Base-by-base conservation (phyloP, 2,888 invertebrate species). In the Leucozona laternaria region DNA sequence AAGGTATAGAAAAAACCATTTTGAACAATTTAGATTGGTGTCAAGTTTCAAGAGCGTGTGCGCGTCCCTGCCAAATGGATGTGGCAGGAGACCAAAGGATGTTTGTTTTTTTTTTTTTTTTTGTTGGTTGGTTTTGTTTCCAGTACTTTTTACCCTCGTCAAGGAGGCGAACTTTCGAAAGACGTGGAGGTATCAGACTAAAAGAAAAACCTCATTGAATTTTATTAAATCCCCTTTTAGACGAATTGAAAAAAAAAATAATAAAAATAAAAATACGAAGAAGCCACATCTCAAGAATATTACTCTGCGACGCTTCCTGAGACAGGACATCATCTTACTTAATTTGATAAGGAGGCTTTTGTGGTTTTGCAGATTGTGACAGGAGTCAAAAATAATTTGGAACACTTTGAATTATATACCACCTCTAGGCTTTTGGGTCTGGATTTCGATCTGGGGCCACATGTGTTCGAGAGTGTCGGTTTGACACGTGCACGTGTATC, bases 401-500 rank as follows among this genome's bases (percentile, higher is more conserved):
- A 83, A 72, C 48, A 87, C 45, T 78, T 83, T 78, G 70, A 53
- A 75, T 71, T 71, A 72, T 66, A 34, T 31, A n/a, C n/a, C n/a
- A n/a, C n/a, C n/a, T n/a, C n/a, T n/a, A 15, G 48, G 4, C 15
- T 66, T 62, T 62, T 48, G 66, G 31, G 0, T 34, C 20, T 66
- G 45, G 17, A 43, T 37, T 6, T 7, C 3, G 48, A 66, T 48
- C 48, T 28, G 25, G 64, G 45, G 70, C n/a, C 85, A 75, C 86
- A 87, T 83, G 87, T 83, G 83, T 22, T 68, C n/a, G 70, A 75
- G 66, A 78, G 71, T 87, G 85, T 81, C 81, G 60, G 50, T 45
- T 71, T 62, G 83, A 83, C 87, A 83, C 76, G 83, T 83, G 87
- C 87, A 83, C 87, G 87, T 83, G 83, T 78, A 92, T 92, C 92